Evolutionary conservation across 2,797 vertebrate genomes (phyloP), one percentile per base, ranked within the genome.

Genomic region (Chiroxiphia lanceolata): DNA sequence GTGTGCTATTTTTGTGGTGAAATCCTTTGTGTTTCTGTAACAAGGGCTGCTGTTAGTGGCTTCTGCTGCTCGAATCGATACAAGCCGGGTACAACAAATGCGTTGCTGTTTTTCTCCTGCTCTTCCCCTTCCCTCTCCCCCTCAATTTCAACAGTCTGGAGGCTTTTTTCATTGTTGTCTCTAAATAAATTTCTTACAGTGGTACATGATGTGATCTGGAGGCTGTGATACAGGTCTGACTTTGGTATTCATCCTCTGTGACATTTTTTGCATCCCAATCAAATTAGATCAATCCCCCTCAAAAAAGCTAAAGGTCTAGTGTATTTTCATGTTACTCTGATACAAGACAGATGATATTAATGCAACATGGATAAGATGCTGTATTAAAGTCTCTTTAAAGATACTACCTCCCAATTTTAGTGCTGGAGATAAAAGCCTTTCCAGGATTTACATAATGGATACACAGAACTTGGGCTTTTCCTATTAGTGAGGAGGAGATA

Each of bases 21-120:
- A 94, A 79, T 83, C 88, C 90, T 96, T 93, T 93, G 85, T 94
- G 91, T 57, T 96, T 79, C 85, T 79, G 48, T 86, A 88, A 82
- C 9, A 45, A 93, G 94, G 81, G 71, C 92, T 77, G 93, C 93
- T 91, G 78, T 53, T 48, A 83, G 87, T 89, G 95, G 87, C 89
- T 95, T 85, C 71, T 92, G 94, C 21, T 85, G 89, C 82, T 91
- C 27, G 3, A 84, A 93, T 97, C 94, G 50, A 93, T 96, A 94
- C 91, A 88, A 94, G 84, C 83, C 36, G 77, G 70, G 21, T 68
- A 68, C 91, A 93, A 86, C 72, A 95, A 96, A 95, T 53, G 85
- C 9, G 0, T 51, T 79, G 93, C 88, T 94, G 87, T 76, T 93
- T 93, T 88, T 71, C 83, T 94, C 4, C 67, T 77, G 75, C 90